Evolutionary conservation across 2,797 vertebrate species (phyloP).

Genomic region (Hypotaenidia okinawae): DNA sequence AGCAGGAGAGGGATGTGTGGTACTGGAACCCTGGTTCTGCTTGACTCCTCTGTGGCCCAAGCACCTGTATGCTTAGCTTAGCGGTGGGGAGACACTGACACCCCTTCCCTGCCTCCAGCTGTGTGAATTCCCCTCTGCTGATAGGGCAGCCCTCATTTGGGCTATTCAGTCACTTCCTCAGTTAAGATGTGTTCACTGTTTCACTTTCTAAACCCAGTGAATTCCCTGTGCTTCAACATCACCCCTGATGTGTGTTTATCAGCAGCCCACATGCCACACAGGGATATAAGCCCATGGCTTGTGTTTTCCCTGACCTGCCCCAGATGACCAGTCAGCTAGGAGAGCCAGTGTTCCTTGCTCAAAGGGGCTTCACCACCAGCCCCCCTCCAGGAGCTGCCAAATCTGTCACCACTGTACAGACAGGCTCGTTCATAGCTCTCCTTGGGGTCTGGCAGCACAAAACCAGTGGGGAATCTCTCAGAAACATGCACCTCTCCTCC

Average conservation of each 20-base stretch:
- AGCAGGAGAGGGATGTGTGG: neutral
- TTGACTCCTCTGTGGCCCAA: neutral
- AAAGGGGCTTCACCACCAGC: neutral
- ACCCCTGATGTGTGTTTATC: rapidly evolving
- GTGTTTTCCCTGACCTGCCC: neutral
- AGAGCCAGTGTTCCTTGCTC: neutral
- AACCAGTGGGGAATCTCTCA: neutral
- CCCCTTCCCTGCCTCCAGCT: neutral
- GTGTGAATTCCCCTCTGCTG: neutral
- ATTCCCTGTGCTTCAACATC: neutral
- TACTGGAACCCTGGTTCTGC: neutral
- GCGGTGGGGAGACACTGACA: neutral
- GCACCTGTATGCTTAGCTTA: neutral
- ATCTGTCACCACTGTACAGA: neutral
- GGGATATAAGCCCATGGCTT: neutral
- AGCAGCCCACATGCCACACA: neutral
- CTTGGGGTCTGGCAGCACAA: neutral
- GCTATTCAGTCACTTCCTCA: neutral
- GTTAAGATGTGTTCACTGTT: neutral
- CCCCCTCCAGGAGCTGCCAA: neutral
- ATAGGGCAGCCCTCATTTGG: neutral
- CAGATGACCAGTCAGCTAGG: neutral
- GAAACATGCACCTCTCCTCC: neutral
- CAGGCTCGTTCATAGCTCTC: neutral
- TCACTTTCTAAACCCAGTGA: neutral